These are phyloP conservation scores for Tenthredo livida DNA, from an alignment of 2,888 invertebrate genomes.

Conservation along the genomic window DNA sequence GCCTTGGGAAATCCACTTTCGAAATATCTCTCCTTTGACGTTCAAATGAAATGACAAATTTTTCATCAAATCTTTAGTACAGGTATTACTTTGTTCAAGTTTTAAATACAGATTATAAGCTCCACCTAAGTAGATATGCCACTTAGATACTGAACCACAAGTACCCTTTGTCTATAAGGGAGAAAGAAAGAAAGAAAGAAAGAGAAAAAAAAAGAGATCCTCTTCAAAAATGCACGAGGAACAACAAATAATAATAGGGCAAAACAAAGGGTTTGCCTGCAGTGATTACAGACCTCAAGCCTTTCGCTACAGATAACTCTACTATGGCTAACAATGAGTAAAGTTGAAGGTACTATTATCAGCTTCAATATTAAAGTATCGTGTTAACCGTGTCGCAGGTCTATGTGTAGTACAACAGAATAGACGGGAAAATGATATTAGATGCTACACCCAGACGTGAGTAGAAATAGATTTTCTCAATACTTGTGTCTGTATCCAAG, in stretches of 20 bases:
- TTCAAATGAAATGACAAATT: neutral
- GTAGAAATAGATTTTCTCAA: conserved; percentile 18
- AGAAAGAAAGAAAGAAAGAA: neutral
- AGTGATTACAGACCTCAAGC: conserved; percentile 12
- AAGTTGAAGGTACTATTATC: conserved; percentile 18
- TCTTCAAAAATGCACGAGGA: conserved; percentile 20
- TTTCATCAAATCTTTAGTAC: neutral
- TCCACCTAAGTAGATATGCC: neutral
- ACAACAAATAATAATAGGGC: conserved; percentile 25
- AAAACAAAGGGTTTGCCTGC: conserved; percentile 6
- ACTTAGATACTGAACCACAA: neutral
- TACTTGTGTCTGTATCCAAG: neutral
- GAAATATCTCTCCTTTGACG: neutral
- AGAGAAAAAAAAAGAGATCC: neutral
- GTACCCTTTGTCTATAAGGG: neutral
- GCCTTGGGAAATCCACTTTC: conserved; percentile 1
- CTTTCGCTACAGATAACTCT: neutral
- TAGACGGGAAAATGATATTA: conserved; percentile 8
- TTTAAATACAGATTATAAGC: conserved; percentile 1
- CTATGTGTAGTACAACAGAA: neutral
- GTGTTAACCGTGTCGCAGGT: neutral
- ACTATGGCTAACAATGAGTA: neutral
- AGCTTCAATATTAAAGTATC: conserved; percentile 26
- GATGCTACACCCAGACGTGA: neutral
- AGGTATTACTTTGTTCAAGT: neutral